These are phyloP conservation scores for Caenorhabditis japonica DNA, from an alignment of 2,888 invertebrate genomes.

Conservation along the genomic window DNA sequence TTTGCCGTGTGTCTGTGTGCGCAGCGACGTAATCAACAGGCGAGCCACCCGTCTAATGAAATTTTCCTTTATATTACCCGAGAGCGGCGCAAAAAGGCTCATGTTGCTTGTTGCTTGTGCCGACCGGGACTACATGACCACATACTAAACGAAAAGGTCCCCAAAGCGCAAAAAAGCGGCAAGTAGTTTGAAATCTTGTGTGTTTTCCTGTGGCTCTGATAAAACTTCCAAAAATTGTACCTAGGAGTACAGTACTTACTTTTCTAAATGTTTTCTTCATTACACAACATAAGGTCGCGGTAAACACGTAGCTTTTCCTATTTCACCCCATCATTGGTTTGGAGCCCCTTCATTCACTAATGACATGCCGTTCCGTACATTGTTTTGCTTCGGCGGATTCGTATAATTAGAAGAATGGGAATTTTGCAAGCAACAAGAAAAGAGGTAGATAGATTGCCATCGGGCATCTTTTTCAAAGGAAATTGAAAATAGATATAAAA, in stretches of 20 bases:
- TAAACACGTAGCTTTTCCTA: constrained; percentile 25
- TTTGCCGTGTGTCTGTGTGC: constrained; percentile 27
- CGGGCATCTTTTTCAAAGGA: not conserved
- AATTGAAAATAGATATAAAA: too few relatives aligned
- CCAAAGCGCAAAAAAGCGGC: constrained; percentile 31
- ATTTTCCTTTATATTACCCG: constrained; percentile 55
- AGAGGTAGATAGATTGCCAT: constrained; percentile 7
- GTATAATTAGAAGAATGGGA: constrained; percentile 29
- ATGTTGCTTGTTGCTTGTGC: constrained; percentile 45
- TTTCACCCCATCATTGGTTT: constrained; percentile 29
- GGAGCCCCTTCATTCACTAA: constrained; percentile 33
- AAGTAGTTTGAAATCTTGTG: too few relatives aligned
- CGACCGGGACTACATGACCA: constrained; percentile 28
- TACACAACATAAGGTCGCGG: too few relatives aligned
- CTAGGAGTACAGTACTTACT: too few relatives aligned
- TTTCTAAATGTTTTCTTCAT: too few relatives aligned
- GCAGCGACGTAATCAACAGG: constrained; percentile 36
- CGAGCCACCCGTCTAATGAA: constrained; percentile 52
- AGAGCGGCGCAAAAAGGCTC: constrained; percentile 47
- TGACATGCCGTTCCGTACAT: constrained; percentile 36
- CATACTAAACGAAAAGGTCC: constrained; percentile 34
- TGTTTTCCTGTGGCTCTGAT: too few relatives aligned
- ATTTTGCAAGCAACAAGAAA: constrained; percentile 11
- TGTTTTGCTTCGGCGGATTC: constrained; percentile 24
- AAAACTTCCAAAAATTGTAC: too few relatives aligned